Evolutionary conservation across 53 echinoderm and acorn worm species (phyloP).

Genomic region (Mesocentrotus franciscanus): DNA sequence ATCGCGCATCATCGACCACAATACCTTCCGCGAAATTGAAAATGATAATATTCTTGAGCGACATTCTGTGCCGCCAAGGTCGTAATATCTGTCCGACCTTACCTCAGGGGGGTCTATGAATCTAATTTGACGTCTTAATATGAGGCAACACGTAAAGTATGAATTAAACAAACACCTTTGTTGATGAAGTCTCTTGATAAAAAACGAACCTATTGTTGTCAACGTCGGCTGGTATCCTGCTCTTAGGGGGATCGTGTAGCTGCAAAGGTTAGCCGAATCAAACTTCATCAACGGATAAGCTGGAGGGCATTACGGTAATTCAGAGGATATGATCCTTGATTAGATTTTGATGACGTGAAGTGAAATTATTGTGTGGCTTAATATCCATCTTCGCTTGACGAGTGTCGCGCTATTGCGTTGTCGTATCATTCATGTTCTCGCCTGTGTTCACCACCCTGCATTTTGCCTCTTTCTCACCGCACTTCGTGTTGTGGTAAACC

Average conservation of each 20-base stretch:
- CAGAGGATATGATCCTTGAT: constrained; percentile 53
- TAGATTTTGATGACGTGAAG: constrained; percentile 60
- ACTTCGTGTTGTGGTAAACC: constrained; percentile 4
- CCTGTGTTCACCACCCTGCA: not conserved
- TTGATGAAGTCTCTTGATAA: constrained; percentile 50
- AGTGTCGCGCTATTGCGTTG: constrained; percentile 2
- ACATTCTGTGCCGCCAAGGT: not conserved
- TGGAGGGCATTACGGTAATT: constrained; percentile 49
- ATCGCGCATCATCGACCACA: not conserved
- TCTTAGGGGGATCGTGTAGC: constrained; percentile 49
- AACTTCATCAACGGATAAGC: constrained; percentile 37
- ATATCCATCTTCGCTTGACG: constrained; percentile 17
- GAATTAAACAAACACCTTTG: constrained; percentile 48
- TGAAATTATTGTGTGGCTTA: constrained; percentile 49
- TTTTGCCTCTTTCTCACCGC: not conserved
- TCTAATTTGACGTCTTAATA: constrained; percentile 48
- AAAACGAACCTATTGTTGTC: constrained; percentile 2
- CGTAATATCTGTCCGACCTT: constrained; percentile 1
- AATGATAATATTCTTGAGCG: not conserved
- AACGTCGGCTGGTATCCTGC: constrained; percentile 7
- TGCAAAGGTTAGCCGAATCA: constrained; percentile 51
- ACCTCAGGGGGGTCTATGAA: not conserved
- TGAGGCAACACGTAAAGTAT: constrained; percentile 51
- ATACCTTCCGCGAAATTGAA: not conserved
- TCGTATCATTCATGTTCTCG: constrained; percentile 17